Evolutionary conservation across 2,113 vertebrate genomes (phyloP), one percentile per base, ranked within the genome.

Genomic region (Phalacrocorax pelagicus): DNA sequence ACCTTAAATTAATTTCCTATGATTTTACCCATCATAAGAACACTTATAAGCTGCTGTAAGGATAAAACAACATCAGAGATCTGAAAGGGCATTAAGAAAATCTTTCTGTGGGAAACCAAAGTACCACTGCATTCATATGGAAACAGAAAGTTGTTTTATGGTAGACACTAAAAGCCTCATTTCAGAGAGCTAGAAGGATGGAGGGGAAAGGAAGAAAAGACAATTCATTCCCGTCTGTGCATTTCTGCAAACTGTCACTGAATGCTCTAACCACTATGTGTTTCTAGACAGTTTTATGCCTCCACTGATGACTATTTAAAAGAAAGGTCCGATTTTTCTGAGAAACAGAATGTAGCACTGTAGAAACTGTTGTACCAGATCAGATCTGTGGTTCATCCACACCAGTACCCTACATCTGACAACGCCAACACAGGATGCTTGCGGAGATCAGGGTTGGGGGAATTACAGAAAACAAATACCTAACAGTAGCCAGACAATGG

Each of bases 1-100:
- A 40, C 40, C 93, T 96, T 96, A 92, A 95, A 96, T 96, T 96
- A 94, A 95, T 96, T 93, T 96, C 81, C 65, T 87, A 42, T 88
- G 83, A 96, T 95, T 94, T 93, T 93, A 69, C 77, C 85, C 96
- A 92, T 97, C 88, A 62, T 75, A 92, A 97, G 88, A 90, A 94
- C 65, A 92, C 79, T 59, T 94, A 94, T 81, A 91, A 95, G 79
- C 93, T 95, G 78, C 52, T 73, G 86, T 49, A 58, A 58, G 36
- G 24, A 81, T 51, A 89, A 18, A 96, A 96, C 94, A 98, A 92
- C 89, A 96, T 95, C 96, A 96, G 86, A 96, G 94, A 91, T 93
- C 86, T 93, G 92, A 71, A 96, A 94, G 92, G 4, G 15, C 85
- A 97, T 95, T 93, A 96, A 93, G 93, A 95, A 91, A 96, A 92